Evolutionary conservation across 2,888 invertebrate species (phyloP), one percentile per base, ranked within the genome.

Genomic region (Hirtodrosophila trivittata): DNA sequence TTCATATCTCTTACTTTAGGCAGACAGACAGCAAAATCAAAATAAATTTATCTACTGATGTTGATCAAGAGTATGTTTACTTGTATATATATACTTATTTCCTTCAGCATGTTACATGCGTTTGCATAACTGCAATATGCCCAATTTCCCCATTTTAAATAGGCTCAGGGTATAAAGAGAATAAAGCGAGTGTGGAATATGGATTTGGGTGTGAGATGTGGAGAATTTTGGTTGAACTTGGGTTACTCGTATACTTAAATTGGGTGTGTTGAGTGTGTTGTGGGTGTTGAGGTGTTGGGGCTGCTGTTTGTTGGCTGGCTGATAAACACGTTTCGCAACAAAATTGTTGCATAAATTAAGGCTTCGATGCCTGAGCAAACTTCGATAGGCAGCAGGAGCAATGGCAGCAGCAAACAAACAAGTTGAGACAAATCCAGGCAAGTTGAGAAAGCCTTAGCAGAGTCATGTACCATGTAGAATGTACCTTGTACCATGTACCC

Each of bases 291-390:
- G 5, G 16, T 28, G 37, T 35, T 10, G 14, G 35, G 33, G 41
- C 21, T 39, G 33, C 42, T 38, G 57, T 35, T 46, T 41, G 32
- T 30, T 43, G 45, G 6, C 39, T 33, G 46, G 43, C 60, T 59
- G 76, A 77, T 77, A 81, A 81, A 81, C 76, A 77, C 78, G 82
- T 75, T 75, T 67, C 52, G 58, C 42, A 74, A 70, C 52, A 70
- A 77, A 77, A 66, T 66, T 63, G 71, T 57, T 82, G 78, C 77
- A 77, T 82, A 77, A 82, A 77, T 82, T 71, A 75, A 63, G 55
- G 54, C 54, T 57, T 75, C 64, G 65, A 63, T 77, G 70, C 57
- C 82, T 81, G 77, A 43, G 30, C 72, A 82, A 77, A 82, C 64
- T 57, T 46, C 45, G 77, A 77, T 82, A 82, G 52, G 42, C 46